Percentiles rank a stretch among this genome's conserved stretches.
Conservation (phyloP, 2,797 vertebrate genomes). For the Pelodytes ibericus region DNA sequence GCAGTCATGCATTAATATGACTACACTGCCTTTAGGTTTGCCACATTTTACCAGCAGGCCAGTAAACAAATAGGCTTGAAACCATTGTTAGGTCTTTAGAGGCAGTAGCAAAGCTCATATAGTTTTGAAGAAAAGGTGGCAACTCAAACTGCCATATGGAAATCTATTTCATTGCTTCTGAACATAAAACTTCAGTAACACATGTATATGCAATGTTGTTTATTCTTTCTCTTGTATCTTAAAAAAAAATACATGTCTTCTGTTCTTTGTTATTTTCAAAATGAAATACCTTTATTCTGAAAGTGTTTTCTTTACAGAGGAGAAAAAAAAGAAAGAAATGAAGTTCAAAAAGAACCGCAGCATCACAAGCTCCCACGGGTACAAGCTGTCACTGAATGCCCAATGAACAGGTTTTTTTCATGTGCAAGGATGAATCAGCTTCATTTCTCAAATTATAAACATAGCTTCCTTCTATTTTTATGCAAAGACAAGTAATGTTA, state of each 20-base stretch:
- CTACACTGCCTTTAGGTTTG: too few species aligned
- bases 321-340: conserved; percentile 48
- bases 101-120: too few species aligned
- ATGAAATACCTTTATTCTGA: conserved; percentile 52
- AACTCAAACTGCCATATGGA: conserved; percentile 11
- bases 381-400: conserved; percentile 55
- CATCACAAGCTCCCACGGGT: conserved; percentile 55
- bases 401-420: conserved; percentile 56
- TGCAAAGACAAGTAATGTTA: conserved; percentile 51
- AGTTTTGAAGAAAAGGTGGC: too few species aligned
- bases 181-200: conserved; percentile 16
- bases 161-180: conserved; percentile 16
- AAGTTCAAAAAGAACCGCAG: conserved; percentile 54
- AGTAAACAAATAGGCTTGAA: too few species aligned
- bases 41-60: too few species aligned
- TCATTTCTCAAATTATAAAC: conserved; percentile 56
- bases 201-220: conserved; percentile 12
- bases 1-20: conserved; percentile 6
- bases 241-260: conserved; percentile 15
- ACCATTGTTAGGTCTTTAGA: too few species aligned
- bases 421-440: conserved; percentile 55
- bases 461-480: conserved; percentile 56
- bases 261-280: conserved; percentile 49
- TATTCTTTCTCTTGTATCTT: conserved; percentile 34
- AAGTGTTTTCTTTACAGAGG: conserved; percentile 42